Base-by-base conservation (phyloP, 2,888 invertebrate genomes). In the Melikaiella ostensackeni region DNA sequence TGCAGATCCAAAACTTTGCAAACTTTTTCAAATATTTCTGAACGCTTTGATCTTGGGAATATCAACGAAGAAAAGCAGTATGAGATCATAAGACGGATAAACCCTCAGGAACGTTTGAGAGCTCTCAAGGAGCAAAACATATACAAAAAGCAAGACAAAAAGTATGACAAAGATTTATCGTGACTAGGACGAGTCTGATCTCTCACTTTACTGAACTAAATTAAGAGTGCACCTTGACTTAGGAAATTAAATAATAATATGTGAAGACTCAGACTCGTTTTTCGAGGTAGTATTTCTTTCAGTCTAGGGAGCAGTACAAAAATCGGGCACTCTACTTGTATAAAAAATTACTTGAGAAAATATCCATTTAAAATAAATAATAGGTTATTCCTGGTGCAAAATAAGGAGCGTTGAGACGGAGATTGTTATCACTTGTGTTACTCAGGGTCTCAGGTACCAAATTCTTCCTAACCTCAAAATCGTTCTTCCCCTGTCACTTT, bases 141-240 rank as follows among this genome's bases (percentile, higher is more conserved):
- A 19, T 70, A 70, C n/a, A 70, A 30, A 42, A 11, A 38, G 19
- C 7, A n/a, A 35, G 21, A 27, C 38, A 70, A 50, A 24, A n/a
- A 21, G 7, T 9, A 30, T 30, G 16, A 27, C 38, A 64, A 66
- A 70, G 50, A n/a, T 19, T 55, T 30, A n/a, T 70, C n/a, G 30
- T 70, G 70, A 70, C 70, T 70, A 70, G 70, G 21, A 33, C 70
- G 70, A 55, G 70, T 70, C 50, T 70, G 70, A 70, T 30, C n/a
- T n/a, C 70, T 46, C 50, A 19, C 42, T 38, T 70, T 70, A 70
- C 46, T 33, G 35, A 55, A 46, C 30, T 70, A 21, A 70, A 70
- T 55, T 46, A 66, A 55, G 5, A 70, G 50, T 70, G 50, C 50
- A 70, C 50, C 70, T 55, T 70, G 50, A 30, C 70, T 19, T 70